Conservation (phyloP, 2,888 invertebrate species). For the Copidosoma aretas region DNA sequence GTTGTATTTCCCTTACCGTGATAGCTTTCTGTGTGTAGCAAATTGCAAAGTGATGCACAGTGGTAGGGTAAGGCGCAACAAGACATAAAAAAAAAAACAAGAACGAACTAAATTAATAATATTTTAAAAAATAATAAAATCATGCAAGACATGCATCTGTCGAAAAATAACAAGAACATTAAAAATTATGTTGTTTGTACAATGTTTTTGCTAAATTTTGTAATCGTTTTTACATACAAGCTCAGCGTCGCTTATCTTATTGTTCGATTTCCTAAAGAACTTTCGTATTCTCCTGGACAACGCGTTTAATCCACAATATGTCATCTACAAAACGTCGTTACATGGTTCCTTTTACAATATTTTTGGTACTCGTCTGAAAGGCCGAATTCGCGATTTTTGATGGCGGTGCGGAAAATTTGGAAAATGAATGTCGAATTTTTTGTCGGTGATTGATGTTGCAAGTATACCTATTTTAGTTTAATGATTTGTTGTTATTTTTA, state of each 20-base stretch:
- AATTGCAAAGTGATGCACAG: constrained; percentile 29
- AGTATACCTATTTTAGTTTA: background rate
- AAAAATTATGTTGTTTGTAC: background rate
- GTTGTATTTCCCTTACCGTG: constrained; percentile 57
- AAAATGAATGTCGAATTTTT: constrained; percentile 1
- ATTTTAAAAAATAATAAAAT: constrained; percentile 45
- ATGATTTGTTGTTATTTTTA: background rate
- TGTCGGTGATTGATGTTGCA: background rate
- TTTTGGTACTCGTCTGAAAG: constrained; percentile 1
- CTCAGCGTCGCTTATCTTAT: constrained; percentile 61
- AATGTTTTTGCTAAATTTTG: constrained; percentile 10
- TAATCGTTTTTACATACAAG: constrained; percentile 56
- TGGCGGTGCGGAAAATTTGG: constrained; percentile 2
- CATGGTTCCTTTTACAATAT: constrained; percentile 22
- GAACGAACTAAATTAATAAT: constrained; percentile 44
- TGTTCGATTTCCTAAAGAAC: constrained; percentile 55
- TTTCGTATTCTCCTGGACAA: constrained; percentile 60
- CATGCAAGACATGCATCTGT: constrained; percentile 52
- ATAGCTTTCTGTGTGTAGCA: constrained; percentile 59
- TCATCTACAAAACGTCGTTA: constrained; percentile 58
- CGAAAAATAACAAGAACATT: constrained; percentile 33
- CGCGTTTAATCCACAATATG: constrained; percentile 61
- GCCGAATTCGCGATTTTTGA: constrained; percentile 31
- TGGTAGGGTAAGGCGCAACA: constrained; percentile 34
- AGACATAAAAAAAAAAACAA: constrained; percentile 36